A percentile compares a stretch with the other conserved stretches of the same genome.
These are phyloP conservation scores for Perizoma affinitatum DNA, from an alignment of 2,888 invertebrate species.

Conservation along the genomic window DNA sequence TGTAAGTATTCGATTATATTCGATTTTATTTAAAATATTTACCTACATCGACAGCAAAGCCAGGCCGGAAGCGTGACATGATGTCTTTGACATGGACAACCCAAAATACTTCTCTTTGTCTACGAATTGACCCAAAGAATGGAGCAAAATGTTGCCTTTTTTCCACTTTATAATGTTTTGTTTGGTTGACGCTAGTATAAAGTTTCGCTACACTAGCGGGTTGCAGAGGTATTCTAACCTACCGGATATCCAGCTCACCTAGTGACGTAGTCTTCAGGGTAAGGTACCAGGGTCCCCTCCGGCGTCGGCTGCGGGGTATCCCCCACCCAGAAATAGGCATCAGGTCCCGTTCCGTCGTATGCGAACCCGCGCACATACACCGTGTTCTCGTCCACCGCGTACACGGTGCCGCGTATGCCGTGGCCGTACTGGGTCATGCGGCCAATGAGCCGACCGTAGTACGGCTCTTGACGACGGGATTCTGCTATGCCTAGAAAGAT, in stretches of 20 bases:
- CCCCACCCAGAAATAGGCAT: conserved; percentile 96
- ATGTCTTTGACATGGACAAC: too few species aligned
- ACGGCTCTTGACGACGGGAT: conserved; percentile 80
- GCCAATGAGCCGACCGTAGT: conserved; percentile 92
- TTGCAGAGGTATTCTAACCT: too few species aligned
- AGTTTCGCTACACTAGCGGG: too few species aligned
- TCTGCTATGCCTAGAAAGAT: conserved; percentile 48
- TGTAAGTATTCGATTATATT: too few species aligned
- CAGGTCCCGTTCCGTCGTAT: conserved; percentile 94
- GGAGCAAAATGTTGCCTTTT: too few species aligned
- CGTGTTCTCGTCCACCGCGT: conserved; percentile 94
- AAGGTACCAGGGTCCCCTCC: conserved; percentile 92
- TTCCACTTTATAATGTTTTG: too few species aligned
- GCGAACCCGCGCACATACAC: conserved; percentile 93
- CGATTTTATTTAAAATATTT: too few species aligned
- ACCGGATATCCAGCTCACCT: conserved; percentile 82
- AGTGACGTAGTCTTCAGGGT: conserved; percentile 92
- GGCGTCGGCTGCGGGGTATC: conserved; percentile 91
- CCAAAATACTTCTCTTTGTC: too few species aligned
- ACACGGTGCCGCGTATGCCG: conserved; percentile 91
- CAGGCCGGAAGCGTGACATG: too few species aligned
- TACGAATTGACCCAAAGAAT: too few species aligned
- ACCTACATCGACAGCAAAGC: too few species aligned
- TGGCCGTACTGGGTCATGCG: conserved; percentile 89
- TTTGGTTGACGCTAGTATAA: too few species aligned